Conservation (phyloP, 64 coral and sea anemone genomes). For the Actinia equina region DNA sequence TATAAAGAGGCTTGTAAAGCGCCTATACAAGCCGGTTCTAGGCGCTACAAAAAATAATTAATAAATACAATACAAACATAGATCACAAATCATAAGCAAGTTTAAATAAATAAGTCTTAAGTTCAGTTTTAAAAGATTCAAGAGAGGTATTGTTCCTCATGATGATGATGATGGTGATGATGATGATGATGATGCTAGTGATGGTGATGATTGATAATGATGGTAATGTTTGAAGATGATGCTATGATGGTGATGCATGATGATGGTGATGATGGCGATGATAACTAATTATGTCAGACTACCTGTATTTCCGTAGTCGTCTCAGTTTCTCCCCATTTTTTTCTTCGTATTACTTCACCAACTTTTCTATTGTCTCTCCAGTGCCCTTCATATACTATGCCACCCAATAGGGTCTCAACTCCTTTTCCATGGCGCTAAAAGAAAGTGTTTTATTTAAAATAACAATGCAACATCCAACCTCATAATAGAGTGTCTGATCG, state of each 20-base stretch:
- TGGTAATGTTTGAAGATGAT: neutral
- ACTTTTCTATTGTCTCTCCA: slow-evolving; percentile 90
- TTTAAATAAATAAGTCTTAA: too few relatives aligned
- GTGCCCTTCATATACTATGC: slow-evolving; percentile 60
- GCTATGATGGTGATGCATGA: neutral
- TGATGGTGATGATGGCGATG: neutral
- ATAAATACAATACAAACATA: too few relatives aligned
- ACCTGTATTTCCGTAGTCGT: slow-evolving; percentile 46
- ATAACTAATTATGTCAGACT: neutral
- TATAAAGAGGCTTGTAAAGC: too few relatives aligned
- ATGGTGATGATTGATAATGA: neutral
- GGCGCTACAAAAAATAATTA: too few relatives aligned
- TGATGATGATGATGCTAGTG: too few relatives aligned
- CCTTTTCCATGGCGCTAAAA: slow-evolving; percentile 82
- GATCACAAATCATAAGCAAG: too few relatives aligned
- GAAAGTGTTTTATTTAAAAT: neutral
- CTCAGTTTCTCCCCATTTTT: slow-evolving; percentile 27
- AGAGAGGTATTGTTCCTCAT: too few relatives aligned
- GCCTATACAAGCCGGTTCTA: too few relatives aligned
- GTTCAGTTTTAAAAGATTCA: too few relatives aligned
- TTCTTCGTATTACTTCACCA: slow-evolving; percentile 53
- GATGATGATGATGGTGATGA: too few relatives aligned
- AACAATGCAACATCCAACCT: too few relatives aligned
- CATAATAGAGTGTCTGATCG: too few relatives aligned
- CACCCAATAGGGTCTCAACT: slow-evolving; percentile 50